phyloP scores from a whole-genome alignment of 2,888 invertebrate species.

The Callimorpha dominula region DNA sequence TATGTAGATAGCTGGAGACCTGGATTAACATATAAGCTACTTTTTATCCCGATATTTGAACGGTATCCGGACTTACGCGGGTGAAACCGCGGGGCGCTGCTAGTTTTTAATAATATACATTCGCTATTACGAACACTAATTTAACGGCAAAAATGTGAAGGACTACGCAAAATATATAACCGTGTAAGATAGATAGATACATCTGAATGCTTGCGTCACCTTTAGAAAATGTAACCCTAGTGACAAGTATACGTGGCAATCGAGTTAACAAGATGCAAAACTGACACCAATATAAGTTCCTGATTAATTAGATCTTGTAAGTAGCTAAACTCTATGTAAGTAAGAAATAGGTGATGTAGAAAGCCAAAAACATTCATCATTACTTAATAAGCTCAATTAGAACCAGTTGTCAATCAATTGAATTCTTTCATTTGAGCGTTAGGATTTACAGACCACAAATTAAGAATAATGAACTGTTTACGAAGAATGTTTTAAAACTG shows the following conservation, averaged over 20 bases:
- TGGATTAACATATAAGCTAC: too few relatives aligned
- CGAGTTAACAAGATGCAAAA: conserved; percentile 46
- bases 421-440: conserved; percentile 54
- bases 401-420: conserved; percentile 30
- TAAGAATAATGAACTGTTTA: conserved; percentile 53
- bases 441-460: conserved; percentile 59
- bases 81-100: too few relatives aligned
- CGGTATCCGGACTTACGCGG: too few relatives aligned
- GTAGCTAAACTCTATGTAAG: background rate
- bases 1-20: too few relatives aligned
- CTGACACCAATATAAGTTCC: conserved; percentile 36
- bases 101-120: background rate
- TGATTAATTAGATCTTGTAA: conserved; percentile 45
- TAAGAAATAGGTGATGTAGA: background rate
- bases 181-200: background rate
- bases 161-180: background rate
- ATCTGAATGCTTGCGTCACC: background rate
- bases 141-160: background rate
- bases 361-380: background rate
- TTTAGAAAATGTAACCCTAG: conserved; percentile 3
- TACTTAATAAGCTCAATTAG: conserved; percentile 1
- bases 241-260: conserved; percentile 46
- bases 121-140: background rate
- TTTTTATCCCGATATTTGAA: too few relatives aligned
- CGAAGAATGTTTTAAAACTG: conserved; percentile 80